Evolutionary conservation across 2,797 vertebrate species (phyloP), one percentile per base, ranked within the genome.

Genomic region (Tragelaphus eurycerus): DNA sequence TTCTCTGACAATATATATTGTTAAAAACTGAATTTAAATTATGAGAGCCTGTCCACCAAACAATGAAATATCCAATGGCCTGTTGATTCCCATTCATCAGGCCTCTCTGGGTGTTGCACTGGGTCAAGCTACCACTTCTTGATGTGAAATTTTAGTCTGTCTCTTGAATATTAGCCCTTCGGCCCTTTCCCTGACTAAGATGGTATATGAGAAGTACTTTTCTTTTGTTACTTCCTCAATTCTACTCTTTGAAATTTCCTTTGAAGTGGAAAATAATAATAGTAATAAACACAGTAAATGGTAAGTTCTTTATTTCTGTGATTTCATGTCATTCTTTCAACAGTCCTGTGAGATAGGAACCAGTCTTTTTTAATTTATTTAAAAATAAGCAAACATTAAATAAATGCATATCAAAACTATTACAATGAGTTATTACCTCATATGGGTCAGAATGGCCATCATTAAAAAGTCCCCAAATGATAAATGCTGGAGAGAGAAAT

Each of bases 1-100:
- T 86, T 97, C n/a, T 86, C 59, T 74, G 64, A 67, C n/a, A 91
- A 86, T 92, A 29, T 12, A 23, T 78, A 67, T 92, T 89, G 64
- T 86, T 91, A 86, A 88, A 88, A 95, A 60, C 3, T 7, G 46
- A 96, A 86, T 85, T 78, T 64, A 76, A 93, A 67, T 92, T 64
- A 57, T 19, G 85, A 96, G 62, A 89, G 34, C 43, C 55, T 48
- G 55, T 27, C 79, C 31, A 64, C 19, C 52, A 85, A 90, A 84
- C 59, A 93, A 43, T 59, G 62, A 96, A 78, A 34, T 55, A 82
- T 62, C n/a, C 17, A 25, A 55, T 64, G 67, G 17, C 57, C 50
- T 79, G 62, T 48, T 86, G 83, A 86, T 11, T 52, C 43, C 59
- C 19, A 86, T 59, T 83, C 64, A 46, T 74, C 79, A 52, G 19